These are phyloP conservation scores for Sphecodes monilicornis DNA, from an alignment of 2,888 invertebrate species.

Conservation along the genomic window DNA sequence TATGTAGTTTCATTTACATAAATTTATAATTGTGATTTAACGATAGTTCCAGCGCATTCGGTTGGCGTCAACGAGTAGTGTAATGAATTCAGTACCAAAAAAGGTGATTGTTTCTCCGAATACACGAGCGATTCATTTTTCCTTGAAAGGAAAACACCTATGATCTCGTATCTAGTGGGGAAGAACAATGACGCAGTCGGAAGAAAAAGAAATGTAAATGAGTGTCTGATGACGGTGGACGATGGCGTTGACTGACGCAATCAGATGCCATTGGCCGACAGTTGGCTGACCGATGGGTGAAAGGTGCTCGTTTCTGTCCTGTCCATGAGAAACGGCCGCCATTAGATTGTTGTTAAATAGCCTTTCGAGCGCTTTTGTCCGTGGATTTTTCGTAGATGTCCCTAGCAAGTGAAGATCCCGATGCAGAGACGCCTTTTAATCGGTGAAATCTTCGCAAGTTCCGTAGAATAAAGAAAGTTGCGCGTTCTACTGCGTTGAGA, in stretches of 20 bases:
- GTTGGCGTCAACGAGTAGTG: too few relatives aligned
- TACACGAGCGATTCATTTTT: neutral
- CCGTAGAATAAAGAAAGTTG: neutral
- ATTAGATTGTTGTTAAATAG: slow-evolving; percentile 36
- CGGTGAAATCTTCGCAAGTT: neutral
- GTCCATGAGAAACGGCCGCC: slow-evolving; percentile 29
- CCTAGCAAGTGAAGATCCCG: neutral
- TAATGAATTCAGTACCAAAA: neutral
- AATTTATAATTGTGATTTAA: neutral
- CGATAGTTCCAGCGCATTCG: neutral
- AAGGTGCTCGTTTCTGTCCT: slow-evolving; percentile 58
- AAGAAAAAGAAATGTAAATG: slow-evolving; percentile 32
- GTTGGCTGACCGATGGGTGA: slow-evolving; percentile 69
- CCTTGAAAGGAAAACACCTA: neutral
- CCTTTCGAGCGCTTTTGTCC: slow-evolving; percentile 15
- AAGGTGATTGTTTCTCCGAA: neutral
- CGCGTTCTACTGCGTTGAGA: neutral
- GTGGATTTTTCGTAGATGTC: neutral
- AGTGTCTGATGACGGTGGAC: slow-evolving; percentile 29
- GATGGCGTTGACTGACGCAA: slow-evolving; percentile 70
- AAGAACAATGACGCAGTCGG: slow-evolving; percentile 1
- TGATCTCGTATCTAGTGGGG: neutral
- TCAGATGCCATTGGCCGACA: slow-evolving; percentile 62
- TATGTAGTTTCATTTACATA: too few relatives aligned
- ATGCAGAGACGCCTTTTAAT: neutral